These are phyloP conservation scores for Tangara arthus DNA, from an alignment of 2,797 vertebrate species.

Conservation along the genomic window DNA sequence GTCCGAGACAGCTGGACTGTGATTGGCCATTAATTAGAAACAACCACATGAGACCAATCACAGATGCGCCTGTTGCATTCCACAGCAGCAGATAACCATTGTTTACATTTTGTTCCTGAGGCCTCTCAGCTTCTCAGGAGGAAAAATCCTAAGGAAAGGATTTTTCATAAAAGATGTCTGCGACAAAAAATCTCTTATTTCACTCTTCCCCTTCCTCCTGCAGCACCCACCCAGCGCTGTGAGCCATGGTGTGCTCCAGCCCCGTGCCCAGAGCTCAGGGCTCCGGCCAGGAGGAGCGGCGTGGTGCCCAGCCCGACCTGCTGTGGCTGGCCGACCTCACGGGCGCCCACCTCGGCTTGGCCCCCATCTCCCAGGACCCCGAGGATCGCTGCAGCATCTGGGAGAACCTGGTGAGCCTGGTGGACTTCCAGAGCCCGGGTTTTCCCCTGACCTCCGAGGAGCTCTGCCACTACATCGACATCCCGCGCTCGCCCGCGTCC, in stretches of 20 bases:
- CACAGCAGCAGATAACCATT: too few species aligned
- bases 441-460: constrained; percentile 86
- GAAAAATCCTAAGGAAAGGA: too few species aligned
- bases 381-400: constrained; percentile 71
- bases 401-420: not conserved
- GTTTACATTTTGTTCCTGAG: too few species aligned
- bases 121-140: too few species aligned
- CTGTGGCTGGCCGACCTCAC: not conserved
- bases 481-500: constrained; percentile 83
- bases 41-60: too few species aligned
- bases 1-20: too few species aligned
- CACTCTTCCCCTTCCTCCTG: not conserved
- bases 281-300: rapidly evolving
- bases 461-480: constrained; percentile 80
- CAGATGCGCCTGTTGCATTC: too few species aligned
- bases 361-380: constrained; percentile 62
- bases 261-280: rapidly evolving
- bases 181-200: too few species aligned
- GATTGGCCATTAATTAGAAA: too few species aligned
- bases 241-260: not conserved
- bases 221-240: not conserved
- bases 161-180: too few species aligned
- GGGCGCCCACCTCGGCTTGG: not conserved
- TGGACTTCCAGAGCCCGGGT: constrained; percentile 77
- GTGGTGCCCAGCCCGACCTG: rapidly evolving